Evolutionary conservation across 2,888 invertebrate genomes (phyloP).

Genomic region (Hylaea fasciaria): DNA sequence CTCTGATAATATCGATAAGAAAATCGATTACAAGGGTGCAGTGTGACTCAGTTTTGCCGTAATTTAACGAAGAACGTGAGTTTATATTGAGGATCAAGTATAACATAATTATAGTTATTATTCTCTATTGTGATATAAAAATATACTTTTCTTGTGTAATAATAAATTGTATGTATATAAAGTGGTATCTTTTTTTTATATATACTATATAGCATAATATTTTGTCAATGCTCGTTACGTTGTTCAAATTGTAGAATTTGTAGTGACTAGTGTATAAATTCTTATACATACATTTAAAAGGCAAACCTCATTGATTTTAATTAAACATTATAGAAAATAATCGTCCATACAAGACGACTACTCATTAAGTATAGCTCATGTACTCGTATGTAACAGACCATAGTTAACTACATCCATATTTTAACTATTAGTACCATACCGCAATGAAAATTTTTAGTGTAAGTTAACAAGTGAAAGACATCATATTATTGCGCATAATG

Average conservation of each 20-base stretch:
- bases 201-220: neutral
- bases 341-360: constrained; percentile 24
- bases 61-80: neutral
- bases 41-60: constrained; percentile 22
- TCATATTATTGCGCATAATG: neutral
- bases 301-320: constrained; percentile 37
- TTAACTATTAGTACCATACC: constrained; percentile 11
- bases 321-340: constrained; percentile 31
- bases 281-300: constrained; percentile 11
- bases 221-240: neutral
- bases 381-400: constrained; percentile 10
- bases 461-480: neutral
- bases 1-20: constrained; percentile 38
- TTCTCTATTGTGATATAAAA: too few species aligned
- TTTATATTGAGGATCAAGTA: too few species aligned
- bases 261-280: constrained; percentile 1
- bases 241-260: neutral
- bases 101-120: too few species aligned
- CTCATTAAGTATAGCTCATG: constrained; percentile 33
- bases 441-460: neutral
- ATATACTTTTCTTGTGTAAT: too few species aligned
- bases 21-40: constrained; percentile 34
- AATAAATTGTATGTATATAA: too few species aligned
- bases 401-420: constrained; percentile 6
- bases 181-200: too few species aligned